Percentiles rank a stretch among this genome's conserved stretches.
Conservation (phyloP, 2,113 vertebrate species). For the Pelvicachromis taeniatus region DNA sequence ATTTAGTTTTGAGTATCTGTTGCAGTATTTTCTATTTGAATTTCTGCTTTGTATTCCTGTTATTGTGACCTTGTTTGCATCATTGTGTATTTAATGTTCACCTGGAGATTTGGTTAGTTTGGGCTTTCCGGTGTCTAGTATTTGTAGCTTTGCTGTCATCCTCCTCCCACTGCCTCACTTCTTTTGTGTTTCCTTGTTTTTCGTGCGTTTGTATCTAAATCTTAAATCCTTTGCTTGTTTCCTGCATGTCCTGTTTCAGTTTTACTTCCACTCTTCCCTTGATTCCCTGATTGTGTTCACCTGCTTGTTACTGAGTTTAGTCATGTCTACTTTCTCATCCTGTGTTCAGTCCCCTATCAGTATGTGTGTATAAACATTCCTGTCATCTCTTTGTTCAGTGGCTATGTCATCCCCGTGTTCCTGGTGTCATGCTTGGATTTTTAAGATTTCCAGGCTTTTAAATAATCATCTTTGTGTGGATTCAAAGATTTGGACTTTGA, state of each 20-base stretch:
- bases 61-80: not conserved
- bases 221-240: not conserved
- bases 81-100: not conserved
- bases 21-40: not conserved
- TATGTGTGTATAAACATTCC: not conserved
- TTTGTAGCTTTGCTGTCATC: not conserved
- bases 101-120: not conserved
- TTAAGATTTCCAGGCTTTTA: not conserved
- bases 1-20: not conserved
- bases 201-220: not conserved
- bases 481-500: not conserved
- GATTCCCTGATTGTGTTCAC: not conserved
- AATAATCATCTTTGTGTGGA: not conserved
- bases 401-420: not conserved
- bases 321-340: not conserved
- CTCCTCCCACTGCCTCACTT: not conserved
- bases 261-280: not conserved
- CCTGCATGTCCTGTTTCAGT: not conserved
- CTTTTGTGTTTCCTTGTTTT: not conserved
- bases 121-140: not conserved
- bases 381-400: not conserved
- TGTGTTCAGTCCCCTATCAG: not conserved
- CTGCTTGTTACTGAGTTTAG: not conserved
- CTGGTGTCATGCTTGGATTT: not conserved
- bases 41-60: not conserved